These are phyloP conservation scores for Menidia beryllina DNA, from an alignment of 2,113 vertebrate species.

Conservation along the genomic window DNA sequence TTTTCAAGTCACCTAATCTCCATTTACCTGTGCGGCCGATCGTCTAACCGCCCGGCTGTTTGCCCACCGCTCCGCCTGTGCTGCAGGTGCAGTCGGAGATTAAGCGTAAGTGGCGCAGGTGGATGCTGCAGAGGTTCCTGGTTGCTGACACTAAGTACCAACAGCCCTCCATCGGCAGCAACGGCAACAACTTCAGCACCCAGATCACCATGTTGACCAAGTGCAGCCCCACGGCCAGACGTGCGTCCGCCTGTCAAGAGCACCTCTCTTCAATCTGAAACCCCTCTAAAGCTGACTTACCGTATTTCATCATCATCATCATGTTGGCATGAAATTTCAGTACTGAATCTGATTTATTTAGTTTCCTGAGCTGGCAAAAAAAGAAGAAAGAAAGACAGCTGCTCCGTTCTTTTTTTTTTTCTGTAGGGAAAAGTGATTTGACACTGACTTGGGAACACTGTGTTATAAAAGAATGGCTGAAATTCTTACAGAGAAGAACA, in stretches of 20 bases:
- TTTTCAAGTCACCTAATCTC: conserved; percentile 22
- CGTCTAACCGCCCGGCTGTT: conserved; percentile 36
- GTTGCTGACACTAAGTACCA: conserved; percentile 89
- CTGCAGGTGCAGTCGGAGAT: conserved; percentile 94
- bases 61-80: conserved; percentile 11
- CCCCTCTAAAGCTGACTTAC: not conserved
- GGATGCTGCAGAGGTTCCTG: conserved; percentile 90
- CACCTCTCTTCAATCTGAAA: conserved; percentile 87
- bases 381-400: conserved; percentile 9
- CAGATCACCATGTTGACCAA: conserved; percentile 96
- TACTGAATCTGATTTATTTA: conserved; percentile 18
- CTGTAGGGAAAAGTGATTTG: not conserved
- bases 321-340: conserved; percentile 18
- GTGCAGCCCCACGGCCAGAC: conserved; percentile 86
- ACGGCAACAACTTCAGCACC: conserved; percentile 92
- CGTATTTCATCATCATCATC: conserved; percentile 21
- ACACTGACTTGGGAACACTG: not conserved
- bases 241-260: conserved; percentile 87
- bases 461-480: not conserved
- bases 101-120: conserved; percentile 95
- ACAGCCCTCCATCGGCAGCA: conserved; percentile 90
- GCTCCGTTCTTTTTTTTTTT: conserved; percentile 3
- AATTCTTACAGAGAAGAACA: not conserved
- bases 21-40: too few species aligned
- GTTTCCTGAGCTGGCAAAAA: conserved; percentile 15